Evolutionary conservation across 1,140 invertebrate species (phyloP).

Genomic region (Sminthurides bifidus): DNA sequence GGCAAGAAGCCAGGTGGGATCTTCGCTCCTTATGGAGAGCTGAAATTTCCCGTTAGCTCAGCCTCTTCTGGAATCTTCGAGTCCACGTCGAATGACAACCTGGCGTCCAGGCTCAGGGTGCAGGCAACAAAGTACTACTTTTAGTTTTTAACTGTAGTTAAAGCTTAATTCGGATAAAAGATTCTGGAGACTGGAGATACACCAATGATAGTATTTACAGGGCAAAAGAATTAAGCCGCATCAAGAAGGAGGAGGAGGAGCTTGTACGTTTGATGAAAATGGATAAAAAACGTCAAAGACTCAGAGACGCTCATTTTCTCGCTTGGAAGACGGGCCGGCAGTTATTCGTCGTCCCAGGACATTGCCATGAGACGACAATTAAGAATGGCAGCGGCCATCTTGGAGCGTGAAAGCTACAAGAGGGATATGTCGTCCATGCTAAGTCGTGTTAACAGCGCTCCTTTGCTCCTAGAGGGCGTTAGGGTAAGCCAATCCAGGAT

Average conservation of each 20-base stretch:
- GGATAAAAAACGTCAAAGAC: slow-evolving; percentile 17
- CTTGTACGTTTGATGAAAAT: slow-evolving; percentile 13
- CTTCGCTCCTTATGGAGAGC: slow-evolving; percentile 19
- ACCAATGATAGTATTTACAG: slow-evolving; percentile 5
- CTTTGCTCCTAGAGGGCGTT: slow-evolving; percentile 25
- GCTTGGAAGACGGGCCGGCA: slow-evolving; percentile 26
- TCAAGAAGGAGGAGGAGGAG: slow-evolving; percentile 26
- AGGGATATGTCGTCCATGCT: slow-evolving; percentile 22
- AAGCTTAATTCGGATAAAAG: background rate
- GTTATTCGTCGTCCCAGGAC: slow-evolving; percentile 29
- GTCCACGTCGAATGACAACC: slow-evolving; percentile 28
- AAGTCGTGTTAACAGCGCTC: slow-evolving; percentile 19
- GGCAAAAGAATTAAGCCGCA: slow-evolving; percentile 15
- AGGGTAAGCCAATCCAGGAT: background rate
- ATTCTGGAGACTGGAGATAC: background rate
- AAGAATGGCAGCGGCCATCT: slow-evolving; percentile 22
- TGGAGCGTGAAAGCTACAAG: slow-evolving; percentile 21
- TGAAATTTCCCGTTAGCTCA: slow-evolving; percentile 3
- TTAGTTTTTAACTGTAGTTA: background rate
- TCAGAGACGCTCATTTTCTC: slow-evolving; percentile 18
- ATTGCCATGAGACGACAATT: slow-evolving; percentile 30
- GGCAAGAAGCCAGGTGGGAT: too few relatives aligned
- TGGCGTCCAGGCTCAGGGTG: slow-evolving; percentile 25
- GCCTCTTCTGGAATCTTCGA: slow-evolving; percentile 21
- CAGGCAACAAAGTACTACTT: slow-evolving; percentile 22